A percentile compares a stretch with the other conserved stretches of the same genome.
These are phyloP conservation scores for Micropoecilia bifurca DNA, from an alignment of 2,797 vertebrate genomes.

Conservation along the genomic window DNA sequence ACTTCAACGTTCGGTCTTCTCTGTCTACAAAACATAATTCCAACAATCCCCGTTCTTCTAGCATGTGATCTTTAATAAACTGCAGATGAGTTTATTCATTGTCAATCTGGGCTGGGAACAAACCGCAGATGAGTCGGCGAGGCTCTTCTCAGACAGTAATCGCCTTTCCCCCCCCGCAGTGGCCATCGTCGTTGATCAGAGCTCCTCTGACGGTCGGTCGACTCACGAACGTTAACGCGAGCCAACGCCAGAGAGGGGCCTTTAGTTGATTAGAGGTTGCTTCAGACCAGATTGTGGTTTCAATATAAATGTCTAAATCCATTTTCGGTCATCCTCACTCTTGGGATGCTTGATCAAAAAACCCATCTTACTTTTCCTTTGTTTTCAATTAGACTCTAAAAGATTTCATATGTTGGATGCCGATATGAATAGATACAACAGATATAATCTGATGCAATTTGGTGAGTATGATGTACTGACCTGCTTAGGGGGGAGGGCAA, in stretches of 20 bases:
- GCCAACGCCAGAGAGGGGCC: neutral
- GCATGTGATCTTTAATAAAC: neutral
- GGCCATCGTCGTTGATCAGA: neutral
- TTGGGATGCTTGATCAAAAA: neutral
- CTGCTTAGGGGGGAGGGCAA: neutral
- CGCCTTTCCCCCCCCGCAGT: neutral
- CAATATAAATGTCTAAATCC: neutral
- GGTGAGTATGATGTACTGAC: neutral
- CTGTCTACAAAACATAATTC: neutral
- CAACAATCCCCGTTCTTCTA: neutral
- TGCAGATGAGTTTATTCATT: neutral
- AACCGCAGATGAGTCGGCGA: neutral
- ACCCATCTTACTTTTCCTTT: neutral
- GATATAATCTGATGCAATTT: neutral
- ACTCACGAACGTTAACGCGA: neutral
- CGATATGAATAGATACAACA: neutral
- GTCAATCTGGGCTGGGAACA: neutral
- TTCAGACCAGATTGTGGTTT: neutral
- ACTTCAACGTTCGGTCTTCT: neutral
- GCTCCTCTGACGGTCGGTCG: neutral
- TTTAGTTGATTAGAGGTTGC: neutral
- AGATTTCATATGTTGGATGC: neutral
- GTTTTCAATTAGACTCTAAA: neutral
- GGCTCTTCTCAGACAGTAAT: neutral
- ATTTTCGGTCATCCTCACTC: neutral